Percentiles rank a stretch among this genome's conserved stretches.
These are phyloP conservation scores for Pagrus major DNA, from an alignment of 2,113 vertebrate species.

Conservation along the genomic window DNA sequence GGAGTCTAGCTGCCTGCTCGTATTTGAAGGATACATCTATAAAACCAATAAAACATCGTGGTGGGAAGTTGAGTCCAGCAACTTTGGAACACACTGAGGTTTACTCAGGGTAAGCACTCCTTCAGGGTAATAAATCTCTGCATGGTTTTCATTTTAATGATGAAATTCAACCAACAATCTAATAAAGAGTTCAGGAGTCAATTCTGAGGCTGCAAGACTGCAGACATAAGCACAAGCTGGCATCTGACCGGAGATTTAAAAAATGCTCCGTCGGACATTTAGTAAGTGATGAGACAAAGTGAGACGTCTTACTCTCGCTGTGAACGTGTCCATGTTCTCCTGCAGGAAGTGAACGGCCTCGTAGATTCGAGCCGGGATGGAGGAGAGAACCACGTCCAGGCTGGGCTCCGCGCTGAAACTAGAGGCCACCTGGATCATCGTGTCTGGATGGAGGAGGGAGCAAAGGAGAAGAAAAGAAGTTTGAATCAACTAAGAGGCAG, in stretches of 20 bases:
- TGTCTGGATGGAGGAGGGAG: conserved; percentile 79
- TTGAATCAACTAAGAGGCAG: no score
- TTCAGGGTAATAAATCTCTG: neutral
- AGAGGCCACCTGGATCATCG: conserved; percentile 89
- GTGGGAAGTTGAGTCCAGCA: neutral
- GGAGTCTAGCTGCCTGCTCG: neutral
- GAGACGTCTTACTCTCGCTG: conserved; percentile 84
- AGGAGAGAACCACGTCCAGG: conserved; percentile 88
- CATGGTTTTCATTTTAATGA: neutral
- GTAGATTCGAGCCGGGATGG: conserved; percentile 88
- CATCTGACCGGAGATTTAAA: neutral
- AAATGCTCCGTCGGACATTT: neutral
- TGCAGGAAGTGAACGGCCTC: conserved; percentile 89
- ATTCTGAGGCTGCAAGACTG: neutral
- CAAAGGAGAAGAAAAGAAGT: neutral
- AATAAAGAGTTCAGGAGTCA: neutral
- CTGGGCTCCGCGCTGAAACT: conserved; percentile 90
- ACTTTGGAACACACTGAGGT: neutral
- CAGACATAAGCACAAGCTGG: neutral
- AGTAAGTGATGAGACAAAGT: neutral
- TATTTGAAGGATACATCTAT: conserved; percentile 19
- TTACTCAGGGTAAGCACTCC: neutral
- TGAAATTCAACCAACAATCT: neutral
- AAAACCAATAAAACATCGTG: neutral
- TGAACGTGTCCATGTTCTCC: conserved; percentile 89